phyloP scores from a whole-genome alignment of 2,797 vertebrate species.

The Lemur catta region DNA sequence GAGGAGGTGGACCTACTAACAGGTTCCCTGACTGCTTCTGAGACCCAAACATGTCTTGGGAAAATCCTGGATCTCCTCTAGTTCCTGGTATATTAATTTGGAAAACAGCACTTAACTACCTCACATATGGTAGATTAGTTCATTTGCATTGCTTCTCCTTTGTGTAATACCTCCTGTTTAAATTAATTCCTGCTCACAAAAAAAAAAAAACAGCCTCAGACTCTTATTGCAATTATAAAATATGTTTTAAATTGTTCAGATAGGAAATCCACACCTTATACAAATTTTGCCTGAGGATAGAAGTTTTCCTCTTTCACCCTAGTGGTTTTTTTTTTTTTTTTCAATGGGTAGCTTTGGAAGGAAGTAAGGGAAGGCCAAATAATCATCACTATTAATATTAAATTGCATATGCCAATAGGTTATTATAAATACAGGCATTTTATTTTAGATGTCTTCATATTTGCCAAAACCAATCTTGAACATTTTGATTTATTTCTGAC shows the following conservation, averaged over 20 bases:
- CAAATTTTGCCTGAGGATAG: constrained; percentile 38
- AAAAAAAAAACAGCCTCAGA: background rate
- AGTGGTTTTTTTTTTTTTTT: background rate
- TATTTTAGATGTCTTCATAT: background rate
- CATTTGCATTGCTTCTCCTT: background rate
- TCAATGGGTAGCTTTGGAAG: background rate
- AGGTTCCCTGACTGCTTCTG: background rate
- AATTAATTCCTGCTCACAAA: background rate
- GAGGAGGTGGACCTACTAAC: background rate
- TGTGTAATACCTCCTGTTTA: background rate
- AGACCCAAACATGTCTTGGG: background rate
- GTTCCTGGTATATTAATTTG: constrained; percentile 8
- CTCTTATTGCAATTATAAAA: constrained; percentile 10
- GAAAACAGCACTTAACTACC: constrained; percentile 27
- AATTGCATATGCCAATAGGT: background rate
- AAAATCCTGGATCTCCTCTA: background rate
- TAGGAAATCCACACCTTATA: background rate
- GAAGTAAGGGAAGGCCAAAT: background rate
- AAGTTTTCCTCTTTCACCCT: background rate
- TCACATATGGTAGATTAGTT: background rate
- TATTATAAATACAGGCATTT: background rate
- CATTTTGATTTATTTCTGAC: constrained; percentile 28
- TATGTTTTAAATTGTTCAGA: background rate
- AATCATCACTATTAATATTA: background rate
- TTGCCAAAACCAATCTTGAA: background rate